Evolutionary conservation across 2,797 vertebrate genomes (phyloP), one percentile per base, ranked within the genome.

Genomic region (Tolypeutes matacus): DNA sequence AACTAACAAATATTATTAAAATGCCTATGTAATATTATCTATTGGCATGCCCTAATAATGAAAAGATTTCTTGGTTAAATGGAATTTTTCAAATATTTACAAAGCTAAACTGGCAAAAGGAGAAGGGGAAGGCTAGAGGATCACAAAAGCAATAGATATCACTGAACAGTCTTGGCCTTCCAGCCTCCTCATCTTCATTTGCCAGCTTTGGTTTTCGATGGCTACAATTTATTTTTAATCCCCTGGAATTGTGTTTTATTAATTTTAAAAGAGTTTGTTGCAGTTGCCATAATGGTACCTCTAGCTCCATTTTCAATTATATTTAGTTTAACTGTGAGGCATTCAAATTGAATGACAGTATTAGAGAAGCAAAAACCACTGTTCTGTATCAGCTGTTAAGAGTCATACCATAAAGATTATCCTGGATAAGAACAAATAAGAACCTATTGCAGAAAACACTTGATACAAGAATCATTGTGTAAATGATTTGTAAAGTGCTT

Each of bases 281-380:
- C 21, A 84, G 42, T 18, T 95, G 29, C 36, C 75, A 83, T 80
- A 86, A 92, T 77, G 42, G 75, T 58, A 80, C 34, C 46, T 91
- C 46, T 69, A 83, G 60, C 77, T 95, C 42, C 53, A 69, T 89
- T 97, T 96, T 81, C 77, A 89, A 73, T 96, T 89, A 95, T 83
- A 92, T 76, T 96, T 94, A 81, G 46, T 95, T 84, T 87, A 94
- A 83, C 31, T 58, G 17, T 70, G 34, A 96, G 82, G 64, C 56
- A 93, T 77, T 94, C 60, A 91, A 72, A 89, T 2, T 92, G 64
- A 97, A 96, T 86, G 78, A 85, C 14, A 80, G n/a, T 49, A 51
- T 78, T 75, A 62, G 34, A 94, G 81, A 89, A 94, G 70, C 34
- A 92, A 85, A 73, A 96, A 95, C 3, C 5, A 94, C 39, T 86